Percentiles rank a stretch among this genome's conserved stretches.
Conservation (phyloP, 2,888 invertebrate genomes). For the Megastigmus dorsalis region DNA sequence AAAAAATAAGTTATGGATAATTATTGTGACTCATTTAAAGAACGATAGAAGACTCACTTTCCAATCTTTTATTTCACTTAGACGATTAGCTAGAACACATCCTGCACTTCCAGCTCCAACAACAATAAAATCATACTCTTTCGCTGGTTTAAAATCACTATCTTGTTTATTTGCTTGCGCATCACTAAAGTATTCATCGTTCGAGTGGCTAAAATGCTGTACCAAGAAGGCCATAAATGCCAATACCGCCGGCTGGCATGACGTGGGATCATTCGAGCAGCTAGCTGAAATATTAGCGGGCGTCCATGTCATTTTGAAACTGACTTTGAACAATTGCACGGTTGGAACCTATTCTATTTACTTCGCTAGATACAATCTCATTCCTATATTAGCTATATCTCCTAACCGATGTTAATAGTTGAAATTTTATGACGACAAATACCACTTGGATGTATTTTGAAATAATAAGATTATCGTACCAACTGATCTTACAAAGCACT, state of each 20-base stretch:
- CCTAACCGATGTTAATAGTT: too few species aligned
- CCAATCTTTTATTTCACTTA: constrained; percentile 7
- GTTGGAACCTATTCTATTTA: too few species aligned
- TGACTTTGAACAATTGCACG: too few species aligned
- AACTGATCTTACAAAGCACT: too few species aligned
- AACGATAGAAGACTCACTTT: constrained; percentile 5
- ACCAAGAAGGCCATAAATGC: constrained; percentile 18
- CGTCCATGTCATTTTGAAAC: constrained; percentile 24
- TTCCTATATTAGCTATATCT: too few species aligned
- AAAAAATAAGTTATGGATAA: too few species aligned
- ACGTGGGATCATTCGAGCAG: not conserved
- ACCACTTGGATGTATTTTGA: too few species aligned
- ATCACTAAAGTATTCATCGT: not conserved
- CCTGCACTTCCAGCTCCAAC: constrained; percentile 21
- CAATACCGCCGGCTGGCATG: constrained; percentile 25
- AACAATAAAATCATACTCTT: constrained; percentile 26
- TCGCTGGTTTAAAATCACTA: not conserved
- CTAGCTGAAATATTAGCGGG: constrained; percentile 14
- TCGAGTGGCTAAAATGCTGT: not conserved
- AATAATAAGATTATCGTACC: too few species aligned
- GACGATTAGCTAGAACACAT: constrained; percentile 15
- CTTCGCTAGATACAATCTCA: too few species aligned
- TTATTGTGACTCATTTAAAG: too few species aligned
- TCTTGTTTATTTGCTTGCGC: not conserved
- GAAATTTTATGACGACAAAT: too few species aligned